Evolutionary conservation across 2,113 vertebrate genomes (phyloP), one percentile per base, ranked within the genome.

Genomic region (Macquaria ambigua): DNA sequence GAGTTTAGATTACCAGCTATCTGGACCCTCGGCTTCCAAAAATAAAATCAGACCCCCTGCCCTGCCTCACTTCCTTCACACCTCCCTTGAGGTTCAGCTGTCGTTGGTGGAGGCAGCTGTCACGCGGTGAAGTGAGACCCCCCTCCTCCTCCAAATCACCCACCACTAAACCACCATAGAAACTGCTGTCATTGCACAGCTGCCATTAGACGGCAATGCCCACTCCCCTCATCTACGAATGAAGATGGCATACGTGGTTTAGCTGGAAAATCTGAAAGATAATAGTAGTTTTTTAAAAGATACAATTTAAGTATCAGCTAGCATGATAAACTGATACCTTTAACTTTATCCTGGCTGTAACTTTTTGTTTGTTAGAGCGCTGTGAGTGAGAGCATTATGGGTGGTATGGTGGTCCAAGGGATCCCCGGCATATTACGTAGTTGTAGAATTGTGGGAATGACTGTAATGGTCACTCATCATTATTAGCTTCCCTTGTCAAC

Each of bases 1-100:
- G 84, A 89, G 93, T 95, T 87, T 96, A 94, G 90, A 94, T 96
- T 96, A 94, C 94, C 92, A 90, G 80, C 90, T 93, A 93, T 90
- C 82, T 91, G 92, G 93, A 94, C 85, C 88, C 82, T 90, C 61
- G 43, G 81, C 79, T 61, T 93, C 94, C 91, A 83, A 86, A 94
- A 95, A 96, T 96, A 96, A 87, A 75, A 14, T 15, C 81, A 37
- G 23, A 41, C 61, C 48, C 58, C 82, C 82, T 25, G 14, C 74
- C 34, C 50, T 50, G 74, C 86, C 76, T 85, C 73, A 64, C 81
- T 83, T 80, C 82, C 77, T 72, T 77, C 84, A 73, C 86, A 59
- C 91, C 70, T 85, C 90, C 68, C 67, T 16, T 48, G 66, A 85
- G 74, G 63, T 74, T 92, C 95, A 96, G 95, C 95, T 95, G 95